These are phyloP conservation scores for Anoura caudifer DNA, from an alignment of 2,113 vertebrate genomes.

Conservation along the genomic window DNA sequence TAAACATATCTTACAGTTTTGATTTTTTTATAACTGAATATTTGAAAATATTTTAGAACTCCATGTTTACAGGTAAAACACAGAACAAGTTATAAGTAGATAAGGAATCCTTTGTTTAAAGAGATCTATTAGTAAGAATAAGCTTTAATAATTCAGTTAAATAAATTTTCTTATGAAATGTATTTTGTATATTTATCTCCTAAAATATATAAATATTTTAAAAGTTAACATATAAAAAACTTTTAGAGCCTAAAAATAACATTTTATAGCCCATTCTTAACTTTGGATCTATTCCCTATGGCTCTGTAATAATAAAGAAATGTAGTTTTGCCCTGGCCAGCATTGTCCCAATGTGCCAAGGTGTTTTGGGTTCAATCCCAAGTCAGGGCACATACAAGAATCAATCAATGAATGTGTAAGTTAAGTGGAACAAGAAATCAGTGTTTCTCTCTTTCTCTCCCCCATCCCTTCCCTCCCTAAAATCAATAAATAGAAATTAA, in stretches of 20 bases:
- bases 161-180: not conserved
- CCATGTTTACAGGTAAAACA: not conserved
- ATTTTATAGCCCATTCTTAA: not conserved
- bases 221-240: not conserved
- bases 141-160: not conserved
- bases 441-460: no score
- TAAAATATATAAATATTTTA: not conserved
- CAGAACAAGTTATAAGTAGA: not conserved
- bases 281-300: not conserved
- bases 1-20: not conserved
- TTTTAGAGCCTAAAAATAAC: not conserved
- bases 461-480: no score
- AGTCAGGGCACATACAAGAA: no score
- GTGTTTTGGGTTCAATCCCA: not conserved
- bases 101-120: not conserved
- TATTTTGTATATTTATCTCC: not conserved
- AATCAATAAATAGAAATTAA: no score
- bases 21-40: not conserved
- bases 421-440: no score
- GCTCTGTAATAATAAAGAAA: not conserved
- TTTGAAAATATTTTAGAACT: constrained; percentile 17
- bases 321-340: not conserved
- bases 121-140: constrained; percentile 10
- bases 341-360: not conserved
- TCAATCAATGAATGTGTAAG: no score